Percentiles rank a stretch among this genome's conserved stretches.
These are phyloP conservation scores for Zeugodacus cucurbitae DNA, from an alignment of 1,140 invertebrate species.

Conservation along the genomic window DNA sequence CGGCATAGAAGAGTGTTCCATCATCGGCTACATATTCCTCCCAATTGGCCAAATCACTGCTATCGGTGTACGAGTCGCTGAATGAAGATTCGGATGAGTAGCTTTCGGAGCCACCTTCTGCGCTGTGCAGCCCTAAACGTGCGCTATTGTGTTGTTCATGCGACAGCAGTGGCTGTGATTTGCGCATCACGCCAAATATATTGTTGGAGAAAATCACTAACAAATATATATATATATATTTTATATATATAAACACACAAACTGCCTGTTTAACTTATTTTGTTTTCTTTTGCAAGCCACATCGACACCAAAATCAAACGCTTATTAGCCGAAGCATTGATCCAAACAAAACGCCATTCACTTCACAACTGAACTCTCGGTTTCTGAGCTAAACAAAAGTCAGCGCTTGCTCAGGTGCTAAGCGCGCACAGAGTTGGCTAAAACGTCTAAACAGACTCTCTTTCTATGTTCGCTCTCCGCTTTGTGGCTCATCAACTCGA, in stretches of 20 bases:
- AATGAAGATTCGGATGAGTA: slow-evolving; percentile 60
- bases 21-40: slow-evolving; percentile 61
- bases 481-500: background rate
- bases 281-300: background rate
- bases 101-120: slow-evolving; percentile 53
- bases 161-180: slow-evolving; percentile 54
- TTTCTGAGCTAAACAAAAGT: background rate
- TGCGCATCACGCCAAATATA: slow-evolving; percentile 52
- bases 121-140: slow-evolving; percentile 27
- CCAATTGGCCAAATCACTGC: slow-evolving; percentile 63
- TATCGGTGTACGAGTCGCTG: slow-evolving; percentile 57
- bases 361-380: background rate
- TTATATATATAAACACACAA: background rate
- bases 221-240: background rate
- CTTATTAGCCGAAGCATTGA: background rate
- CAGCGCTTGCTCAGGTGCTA: background rate
- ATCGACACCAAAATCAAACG: background rate
- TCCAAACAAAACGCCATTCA: slow-evolving; percentile 27
- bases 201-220: background rate
- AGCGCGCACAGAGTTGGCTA: background rate
- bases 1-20: slow-evolving; percentile 61
- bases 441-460: background rate
- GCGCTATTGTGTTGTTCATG: slow-evolving; percentile 42
- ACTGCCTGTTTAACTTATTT: background rate
- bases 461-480: background rate